Evolutionary conservation across 2,888 invertebrate species (phyloP), one percentile per base, ranked within the genome.

Genomic region (Adelphocoris suturalis): DNA sequence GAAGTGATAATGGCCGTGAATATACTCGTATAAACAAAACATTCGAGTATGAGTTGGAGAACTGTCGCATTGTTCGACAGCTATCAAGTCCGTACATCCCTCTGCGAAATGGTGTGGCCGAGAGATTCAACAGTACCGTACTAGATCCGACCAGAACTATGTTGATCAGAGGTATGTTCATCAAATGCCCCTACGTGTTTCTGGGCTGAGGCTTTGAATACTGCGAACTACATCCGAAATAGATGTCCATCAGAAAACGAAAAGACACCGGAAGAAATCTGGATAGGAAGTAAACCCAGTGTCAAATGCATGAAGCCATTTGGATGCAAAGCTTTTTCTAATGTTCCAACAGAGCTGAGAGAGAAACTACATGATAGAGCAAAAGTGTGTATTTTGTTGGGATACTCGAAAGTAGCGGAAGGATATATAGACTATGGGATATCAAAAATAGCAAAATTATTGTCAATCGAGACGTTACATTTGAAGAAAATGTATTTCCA

Each of bases 391-490:
- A 57, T 57, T 16, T 14, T 57, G 16, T 14, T 78, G n/a, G 78
- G 37, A 7, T 78, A 78, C 13, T 28, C 78, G 5, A 37, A 37
- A n/a, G 28, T 37, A 14, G 2, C 78, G 2, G 37, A 78, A 28
- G 78, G 78, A n/a, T n/a, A 1, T 78, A 28, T 14, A 78, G 78
- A 78, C n/a, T 78, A 13, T 78, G 78, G 78, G 78, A 78, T n/a
- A 11, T 7, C 2, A 37, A 9, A 4, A 61, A 61, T 3, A 7
- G 19, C 9, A 61, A 19, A 19, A 3, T 61, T 19, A 11, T 61
- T 3, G 11, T 61, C 11, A 61, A 23, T 19, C n/a, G 61, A 3
- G 61, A 61, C n/a, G n/a, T n/a, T n/a, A 48, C 13, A 48, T 48
- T 48, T 48, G 48, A 48, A 13, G 48, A 48, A 48, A 7, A 48